Conservation (phyloP, 2,113 vertebrate species). For the Myxocyprinus asiaticus region DNA sequence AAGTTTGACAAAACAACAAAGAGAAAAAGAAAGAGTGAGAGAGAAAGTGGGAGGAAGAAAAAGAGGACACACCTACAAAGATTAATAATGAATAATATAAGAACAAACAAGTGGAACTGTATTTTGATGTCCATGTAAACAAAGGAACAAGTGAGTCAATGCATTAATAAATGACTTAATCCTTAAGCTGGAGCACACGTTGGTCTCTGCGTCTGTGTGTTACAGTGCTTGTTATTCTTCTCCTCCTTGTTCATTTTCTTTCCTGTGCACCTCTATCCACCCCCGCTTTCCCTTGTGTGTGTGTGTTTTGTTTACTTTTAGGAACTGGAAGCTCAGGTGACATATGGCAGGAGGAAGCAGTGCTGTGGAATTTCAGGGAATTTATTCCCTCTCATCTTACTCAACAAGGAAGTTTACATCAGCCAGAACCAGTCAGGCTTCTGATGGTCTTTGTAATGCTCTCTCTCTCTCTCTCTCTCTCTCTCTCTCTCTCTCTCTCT, state of each 20-base stretch:
- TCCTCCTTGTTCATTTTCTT: slow-evolving; percentile 47
- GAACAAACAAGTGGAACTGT: too few relatives aligned
- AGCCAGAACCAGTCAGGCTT: too few relatives aligned
- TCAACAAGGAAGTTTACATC: slow-evolving; percentile 44
- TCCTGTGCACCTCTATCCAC: slow-evolving; percentile 37
- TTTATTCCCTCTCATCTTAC: slow-evolving; percentile 43
- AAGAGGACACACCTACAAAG: too few relatives aligned
- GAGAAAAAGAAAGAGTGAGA: too few relatives aligned
- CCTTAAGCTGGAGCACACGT: background rate
- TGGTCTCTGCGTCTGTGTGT: background rate
- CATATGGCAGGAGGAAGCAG: slow-evolving; percentile 49
- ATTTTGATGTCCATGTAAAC: background rate
- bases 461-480: too few relatives aligned
- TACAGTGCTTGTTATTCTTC: slow-evolving; percentile 35
- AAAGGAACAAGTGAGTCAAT: background rate
- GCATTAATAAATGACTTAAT: background rate
- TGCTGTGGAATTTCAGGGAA: slow-evolving; percentile 50
- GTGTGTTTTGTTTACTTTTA: slow-evolving; percentile 32
- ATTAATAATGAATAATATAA: too few relatives aligned
- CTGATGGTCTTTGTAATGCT: too few relatives aligned
- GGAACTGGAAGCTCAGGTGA: slow-evolving; percentile 55
- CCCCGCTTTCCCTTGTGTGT: slow-evolving; percentile 36
- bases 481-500: too few relatives aligned
- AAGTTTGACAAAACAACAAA: too few relatives aligned
- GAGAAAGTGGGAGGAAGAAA: background rate